Conservation (phyloP, 2,888 invertebrate species). For the Aporophyla lueneburgensis region DNA sequence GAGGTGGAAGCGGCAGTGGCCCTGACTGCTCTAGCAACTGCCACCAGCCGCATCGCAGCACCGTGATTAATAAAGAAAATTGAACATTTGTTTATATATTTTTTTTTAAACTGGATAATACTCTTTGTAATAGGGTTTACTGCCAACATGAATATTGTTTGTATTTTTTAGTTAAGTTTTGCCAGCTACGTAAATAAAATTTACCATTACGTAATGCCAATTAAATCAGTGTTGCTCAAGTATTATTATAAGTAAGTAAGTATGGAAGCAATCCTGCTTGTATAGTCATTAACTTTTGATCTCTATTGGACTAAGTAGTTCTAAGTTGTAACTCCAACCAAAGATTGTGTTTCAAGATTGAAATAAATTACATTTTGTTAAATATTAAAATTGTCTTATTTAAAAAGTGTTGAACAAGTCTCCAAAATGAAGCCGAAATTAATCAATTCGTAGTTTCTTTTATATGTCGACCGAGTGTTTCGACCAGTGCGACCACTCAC, state of each 20-base stretch:
- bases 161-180: constrained; percentile 61
- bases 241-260: constrained; percentile 76
- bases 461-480: neutral
- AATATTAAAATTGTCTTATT: constrained; percentile 34
- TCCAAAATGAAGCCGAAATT: neutral
- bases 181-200: constrained; percentile 66
- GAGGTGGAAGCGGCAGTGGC: constrained; percentile 95
- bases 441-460: neutral
- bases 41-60: constrained; percentile 79
- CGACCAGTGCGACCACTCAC: neutral
- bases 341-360: constrained; percentile 81
- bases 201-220: constrained; percentile 64
- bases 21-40: constrained; percentile 92
- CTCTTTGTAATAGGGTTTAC: constrained; percentile 65
- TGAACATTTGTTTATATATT: constrained; percentile 16
- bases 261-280: constrained; percentile 68
- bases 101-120: constrained; percentile 42
- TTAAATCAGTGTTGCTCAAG: constrained; percentile 78
- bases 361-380: constrained; percentile 62
- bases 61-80: constrained; percentile 64
- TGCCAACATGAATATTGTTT: constrained; percentile 64
- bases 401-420: neutral
- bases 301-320: constrained; percentile 83
- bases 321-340: constrained; percentile 80
- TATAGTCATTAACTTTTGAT: constrained; percentile 81